Evolutionary conservation across 2,888 invertebrate genomes (phyloP).

Genomic region (Protophormia terraenovae): DNA sequence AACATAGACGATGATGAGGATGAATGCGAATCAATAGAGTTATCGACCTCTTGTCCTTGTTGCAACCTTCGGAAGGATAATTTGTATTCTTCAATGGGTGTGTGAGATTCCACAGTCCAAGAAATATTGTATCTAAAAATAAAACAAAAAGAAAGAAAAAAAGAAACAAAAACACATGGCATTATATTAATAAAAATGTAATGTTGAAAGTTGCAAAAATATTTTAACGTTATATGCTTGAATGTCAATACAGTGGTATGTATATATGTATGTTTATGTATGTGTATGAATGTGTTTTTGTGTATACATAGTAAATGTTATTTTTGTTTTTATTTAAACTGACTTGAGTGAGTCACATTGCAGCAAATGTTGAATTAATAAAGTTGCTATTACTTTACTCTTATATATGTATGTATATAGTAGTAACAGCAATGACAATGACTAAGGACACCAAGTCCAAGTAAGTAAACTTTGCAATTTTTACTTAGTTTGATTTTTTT

Average conservation of each 20-base stretch:
- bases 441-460: conserved; percentile 48
- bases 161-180: conserved; percentile 1
- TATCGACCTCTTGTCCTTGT: conserved; percentile 82
- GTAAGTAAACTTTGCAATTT: conserved; percentile 45
- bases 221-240: conserved; percentile 31
- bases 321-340: conserved; percentile 51
- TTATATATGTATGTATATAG: too few relatives aligned
- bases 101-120: conserved; percentile 86
- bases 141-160: conserved; percentile 6
- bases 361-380: conserved; percentile 65
- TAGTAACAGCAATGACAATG: conserved; percentile 58
- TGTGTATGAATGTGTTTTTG: background rate
- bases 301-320: conserved; percentile 13
- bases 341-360: conserved; percentile 59
- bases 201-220: conserved; percentile 47
- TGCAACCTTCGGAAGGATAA: conserved; percentile 85
- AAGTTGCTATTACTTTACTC: conserved; percentile 51
- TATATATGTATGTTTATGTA: background rate
- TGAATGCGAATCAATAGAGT: conserved; percentile 79
- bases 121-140: conserved; percentile 85
- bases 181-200: conserved; percentile 53
- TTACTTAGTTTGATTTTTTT: conserved; percentile 26
- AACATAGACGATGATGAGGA: conserved; percentile 78
- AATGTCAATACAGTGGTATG: conserved; percentile 1
- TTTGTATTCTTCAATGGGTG: conserved; percentile 86